Evolutionary conservation across 1,140 invertebrate species (phyloP), one percentile per base, ranked within the genome.

Genomic region (Platorchestia sp.): DNA sequence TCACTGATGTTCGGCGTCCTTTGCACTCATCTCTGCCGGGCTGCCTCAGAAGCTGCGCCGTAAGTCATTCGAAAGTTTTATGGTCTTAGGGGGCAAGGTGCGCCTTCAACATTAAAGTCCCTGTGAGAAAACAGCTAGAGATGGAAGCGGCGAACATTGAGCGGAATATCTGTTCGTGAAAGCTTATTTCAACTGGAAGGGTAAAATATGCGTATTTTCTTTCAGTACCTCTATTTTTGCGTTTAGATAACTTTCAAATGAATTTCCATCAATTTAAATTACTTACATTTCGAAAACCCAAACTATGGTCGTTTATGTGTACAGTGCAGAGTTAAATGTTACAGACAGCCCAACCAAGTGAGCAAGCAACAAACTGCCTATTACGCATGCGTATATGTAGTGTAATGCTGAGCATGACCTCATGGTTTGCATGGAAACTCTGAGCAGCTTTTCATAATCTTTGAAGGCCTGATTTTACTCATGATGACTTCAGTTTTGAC

Each of bases 1-100:
- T 93, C 91, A 93, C 10, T 47, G 91, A 42, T 93, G 44, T 36
- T 93, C 44, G 91, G 36, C 91, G 40, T n/a, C 41, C 45, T 93
- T 45, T 44, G 44, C 91, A 40, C 45, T 27, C 59, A 19, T 36
- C 59, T 14, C 59, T 3, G 59, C 59, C 59, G 3, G 59, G 59
- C 59, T 75, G 10, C 59, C 36, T 75, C 59, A 75, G 59, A 75
- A 75, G 59, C 59, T 10, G 14, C 36, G 59, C 59, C 27, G 59
- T 27, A 75, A 75, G 10, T 75, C 59, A 75, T 75, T 27, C 1
- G 1, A 51, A 51, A 75, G 59, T 75, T 75, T 75, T 75, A 27
- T 3, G 59, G 1, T 36, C 10, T 19, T 27, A 1, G 36, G 59
- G 3, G 14, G 59, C 27, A 36, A 75, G 59, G 59, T 36, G 27